These are phyloP conservation scores for Tonatia bakeri DNA, from an alignment of 2,113 vertebrate genomes.

Conservation along the genomic window DNA sequence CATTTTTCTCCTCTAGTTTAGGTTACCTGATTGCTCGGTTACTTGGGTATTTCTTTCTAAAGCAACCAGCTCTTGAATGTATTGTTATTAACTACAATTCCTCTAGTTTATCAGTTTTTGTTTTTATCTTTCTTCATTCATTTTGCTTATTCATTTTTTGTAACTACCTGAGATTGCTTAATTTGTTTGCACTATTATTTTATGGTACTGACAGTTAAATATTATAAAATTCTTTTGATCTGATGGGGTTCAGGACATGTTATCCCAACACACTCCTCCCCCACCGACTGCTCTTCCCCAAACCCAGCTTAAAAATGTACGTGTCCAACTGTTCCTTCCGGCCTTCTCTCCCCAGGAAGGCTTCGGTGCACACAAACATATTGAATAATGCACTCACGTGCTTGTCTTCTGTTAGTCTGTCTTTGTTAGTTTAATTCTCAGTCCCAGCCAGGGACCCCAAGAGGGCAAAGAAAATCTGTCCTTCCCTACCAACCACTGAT, in stretches of 20 bases:
- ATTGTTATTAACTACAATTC: not conserved
- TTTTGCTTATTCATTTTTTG: not conserved
- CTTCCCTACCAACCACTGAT: not conserved
- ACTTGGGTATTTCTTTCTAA: not conserved
- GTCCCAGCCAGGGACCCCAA: not conserved
- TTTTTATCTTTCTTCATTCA: slow-evolving; percentile 17
- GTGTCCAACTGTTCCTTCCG: not conserved
- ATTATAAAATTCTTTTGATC: not conserved
- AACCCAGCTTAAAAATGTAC: not conserved
- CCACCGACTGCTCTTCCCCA: not conserved
- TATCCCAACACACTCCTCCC: not conserved
- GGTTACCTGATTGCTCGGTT: not conserved
- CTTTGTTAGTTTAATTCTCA: not conserved
- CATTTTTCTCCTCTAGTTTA: not conserved
- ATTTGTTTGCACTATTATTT: not conserved
- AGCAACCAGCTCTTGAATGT: not conserved
- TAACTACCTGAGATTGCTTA: not conserved
- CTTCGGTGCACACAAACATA: not conserved
- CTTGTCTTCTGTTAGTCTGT: not conserved
- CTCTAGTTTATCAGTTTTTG: not conserved
- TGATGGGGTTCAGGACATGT: not conserved
- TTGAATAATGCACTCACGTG: not conserved
- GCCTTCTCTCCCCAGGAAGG: not conserved
- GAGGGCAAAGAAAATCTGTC: not conserved
- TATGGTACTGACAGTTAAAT: not conserved